These are phyloP conservation scores for Lytechinus pictus DNA, from an alignment of 35 echinoderm and acorn worm species.

Conservation along the genomic window DNA sequence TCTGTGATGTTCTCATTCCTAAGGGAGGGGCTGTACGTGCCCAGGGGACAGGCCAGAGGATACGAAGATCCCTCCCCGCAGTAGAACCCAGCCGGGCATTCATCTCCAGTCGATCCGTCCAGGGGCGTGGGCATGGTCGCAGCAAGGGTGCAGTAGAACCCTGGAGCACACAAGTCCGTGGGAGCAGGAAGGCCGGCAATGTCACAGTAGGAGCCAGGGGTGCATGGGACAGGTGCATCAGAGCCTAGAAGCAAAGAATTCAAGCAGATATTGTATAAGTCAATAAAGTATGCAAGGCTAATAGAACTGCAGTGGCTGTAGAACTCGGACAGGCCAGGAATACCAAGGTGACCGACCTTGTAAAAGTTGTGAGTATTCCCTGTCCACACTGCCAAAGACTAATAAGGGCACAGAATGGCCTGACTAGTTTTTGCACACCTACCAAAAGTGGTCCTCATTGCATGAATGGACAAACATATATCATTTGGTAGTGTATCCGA, in stretches of 20 bases:
- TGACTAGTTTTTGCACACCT: too few species aligned
- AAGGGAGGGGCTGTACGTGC: constrained; percentile 77
- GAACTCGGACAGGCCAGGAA: too few species aligned
- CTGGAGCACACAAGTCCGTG: constrained; percentile 73
- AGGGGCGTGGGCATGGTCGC: constrained; percentile 78
- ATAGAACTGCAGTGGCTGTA: too few species aligned
- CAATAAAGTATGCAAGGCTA: too few species aligned
- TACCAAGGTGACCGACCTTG: too few species aligned
- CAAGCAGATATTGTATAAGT: too few species aligned
- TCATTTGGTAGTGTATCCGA: too few species aligned
- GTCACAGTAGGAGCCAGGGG: constrained; percentile 89
- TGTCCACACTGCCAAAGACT: too few species aligned
- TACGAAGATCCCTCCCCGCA: constrained; percentile 84
- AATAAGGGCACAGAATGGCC: too few species aligned
- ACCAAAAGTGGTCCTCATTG: too few species aligned
- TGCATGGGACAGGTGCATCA: constrained; percentile 77
- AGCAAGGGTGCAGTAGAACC: constrained; percentile 84
- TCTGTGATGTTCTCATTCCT: constrained; percentile 86
- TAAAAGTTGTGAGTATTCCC: too few species aligned
- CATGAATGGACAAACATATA: too few species aligned
- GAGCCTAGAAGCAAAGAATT: constrained; percentile 63
- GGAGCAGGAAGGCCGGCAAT: constrained; percentile 71
- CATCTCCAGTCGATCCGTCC: constrained; percentile 80
- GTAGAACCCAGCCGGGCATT: constrained; percentile 91
- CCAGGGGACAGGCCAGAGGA: constrained; percentile 72